phyloP scores from a whole-genome alignment of 2,888 invertebrate species.

The Merodon equestris region DNA sequence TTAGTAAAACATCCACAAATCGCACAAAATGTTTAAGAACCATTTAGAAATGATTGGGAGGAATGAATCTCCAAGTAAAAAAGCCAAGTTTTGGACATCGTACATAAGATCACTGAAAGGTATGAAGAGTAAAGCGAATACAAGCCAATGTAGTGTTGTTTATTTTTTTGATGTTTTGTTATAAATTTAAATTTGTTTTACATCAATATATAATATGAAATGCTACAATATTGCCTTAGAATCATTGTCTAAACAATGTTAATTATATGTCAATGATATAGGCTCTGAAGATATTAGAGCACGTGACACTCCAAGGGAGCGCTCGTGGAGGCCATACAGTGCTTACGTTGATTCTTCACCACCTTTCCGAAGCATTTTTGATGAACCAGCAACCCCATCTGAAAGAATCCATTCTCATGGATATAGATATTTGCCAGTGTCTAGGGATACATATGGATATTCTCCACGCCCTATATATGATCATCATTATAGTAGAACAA shows the following conservation, averaged over 20 bases:
- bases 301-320: conserved; percentile 88
- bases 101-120: conserved; percentile 95
- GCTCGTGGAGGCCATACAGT: conserved; percentile 83
- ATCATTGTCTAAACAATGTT: neutral
- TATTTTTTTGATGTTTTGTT: too few relatives aligned
- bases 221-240: too few relatives aligned
- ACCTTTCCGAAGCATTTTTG: conserved; percentile 92
- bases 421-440: conserved; percentile 94
- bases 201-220: too few relatives aligned
- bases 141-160: neutral
- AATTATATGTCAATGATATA: conserved; percentile 73
- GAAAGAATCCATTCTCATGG: conserved; percentile 93
- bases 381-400: conserved; percentile 88
- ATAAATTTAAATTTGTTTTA: too few relatives aligned
- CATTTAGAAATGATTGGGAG: conserved; percentile 96
- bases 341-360: conserved; percentile 86
- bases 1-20: neutral
- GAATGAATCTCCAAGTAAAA: conserved; percentile 94
- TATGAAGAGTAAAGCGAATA: conserved; percentile 77
- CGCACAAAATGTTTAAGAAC: conserved; percentile 90
- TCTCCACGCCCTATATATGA: conserved; percentile 92
- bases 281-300: conserved; percentile 96
- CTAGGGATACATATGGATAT: conserved; percentile 93
- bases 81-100: conserved; percentile 96
- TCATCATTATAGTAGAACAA: conserved; percentile 92